Conservation (phyloP, 1,140 invertebrate genomes). For the Drosophila leontia region DNA sequence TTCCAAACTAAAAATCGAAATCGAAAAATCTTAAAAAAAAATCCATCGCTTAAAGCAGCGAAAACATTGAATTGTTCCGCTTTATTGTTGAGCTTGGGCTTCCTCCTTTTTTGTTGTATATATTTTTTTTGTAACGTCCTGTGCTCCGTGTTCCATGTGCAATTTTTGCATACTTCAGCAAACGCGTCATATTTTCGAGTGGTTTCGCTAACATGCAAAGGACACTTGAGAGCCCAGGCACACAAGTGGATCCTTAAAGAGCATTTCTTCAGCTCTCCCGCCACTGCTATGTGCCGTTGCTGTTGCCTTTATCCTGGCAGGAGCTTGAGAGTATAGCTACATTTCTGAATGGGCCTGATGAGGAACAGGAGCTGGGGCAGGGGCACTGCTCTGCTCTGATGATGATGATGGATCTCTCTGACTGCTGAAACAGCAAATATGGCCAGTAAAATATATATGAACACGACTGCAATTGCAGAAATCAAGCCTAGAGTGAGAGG, state of each 20-base stretch:
- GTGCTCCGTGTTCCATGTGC: conserved; percentile 74
- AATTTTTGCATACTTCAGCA: conserved; percentile 84
- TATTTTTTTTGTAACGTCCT: conserved; percentile 13
- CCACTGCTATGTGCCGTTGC: conserved; percentile 14
- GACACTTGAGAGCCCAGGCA: conserved; percentile 81
- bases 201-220: conserved; percentile 84
- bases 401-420: conserved; percentile 46
- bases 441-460: conserved; percentile 24
- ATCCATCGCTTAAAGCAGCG: conserved; percentile 60
- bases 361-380: conserved; percentile 16
- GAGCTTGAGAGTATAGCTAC: conserved; percentile 78
- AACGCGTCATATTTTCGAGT: conserved; percentile 84
- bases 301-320: conserved; percentile 62
- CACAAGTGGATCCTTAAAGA: conserved; percentile 84
- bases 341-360: conserved; percentile 73
- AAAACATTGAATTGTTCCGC: conserved; percentile 70
- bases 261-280: conserved; percentile 71
- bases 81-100: conserved; percentile 47
- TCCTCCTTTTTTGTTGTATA: conserved; percentile 13
- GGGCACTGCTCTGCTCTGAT: conserved; percentile 13
- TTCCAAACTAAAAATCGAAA: not conserved
- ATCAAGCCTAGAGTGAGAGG: conserved; percentile 13
- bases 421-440: conserved; percentile 71
- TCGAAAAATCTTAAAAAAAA: conserved; percentile 13
- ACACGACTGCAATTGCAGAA: conserved; percentile 9